A percentile compares a stretch with the other conserved stretches of the same genome.
Conservation (phyloP, 2,113 vertebrate genomes). For the Mormyrus iriodes region DNA sequence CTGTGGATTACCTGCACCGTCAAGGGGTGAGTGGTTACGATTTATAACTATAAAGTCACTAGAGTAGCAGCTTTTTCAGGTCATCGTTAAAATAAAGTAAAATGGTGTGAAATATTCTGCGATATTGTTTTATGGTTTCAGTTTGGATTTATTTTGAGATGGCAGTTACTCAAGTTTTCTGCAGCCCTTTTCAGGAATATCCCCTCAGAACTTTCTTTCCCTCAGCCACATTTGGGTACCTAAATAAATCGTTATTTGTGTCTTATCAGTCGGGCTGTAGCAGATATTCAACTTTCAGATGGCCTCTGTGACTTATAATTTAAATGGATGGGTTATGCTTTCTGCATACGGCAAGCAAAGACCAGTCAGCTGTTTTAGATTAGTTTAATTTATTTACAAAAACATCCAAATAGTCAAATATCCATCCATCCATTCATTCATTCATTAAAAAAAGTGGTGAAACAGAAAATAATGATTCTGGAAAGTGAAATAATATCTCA, state of each 20-base stretch:
- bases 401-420: not conserved
- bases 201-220: not conserved
- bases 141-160: not conserved
- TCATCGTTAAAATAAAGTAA: not conserved
- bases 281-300: not conserved
- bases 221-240: not conserved
- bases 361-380: not conserved
- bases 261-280: not conserved
- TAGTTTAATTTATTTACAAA: not conserved
- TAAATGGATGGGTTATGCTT: not conserved
- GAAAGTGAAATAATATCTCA: no score
- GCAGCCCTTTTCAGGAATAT: not conserved
- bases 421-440: no score
- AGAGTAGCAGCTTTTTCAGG: not conserved
- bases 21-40: constrained; percentile 76
- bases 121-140: not conserved
- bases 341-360: not conserved
- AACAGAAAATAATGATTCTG: no score
- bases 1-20: constrained; percentile 94
- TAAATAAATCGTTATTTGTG: not conserved
- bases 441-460: not conserved
- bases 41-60: not conserved
- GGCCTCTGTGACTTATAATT: not conserved
- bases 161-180: not conserved
- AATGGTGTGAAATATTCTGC: not conserved